phyloP scores from a whole-genome alignment of 2,888 invertebrate species.

The Liopterus haemorrhoidalis region DNA sequence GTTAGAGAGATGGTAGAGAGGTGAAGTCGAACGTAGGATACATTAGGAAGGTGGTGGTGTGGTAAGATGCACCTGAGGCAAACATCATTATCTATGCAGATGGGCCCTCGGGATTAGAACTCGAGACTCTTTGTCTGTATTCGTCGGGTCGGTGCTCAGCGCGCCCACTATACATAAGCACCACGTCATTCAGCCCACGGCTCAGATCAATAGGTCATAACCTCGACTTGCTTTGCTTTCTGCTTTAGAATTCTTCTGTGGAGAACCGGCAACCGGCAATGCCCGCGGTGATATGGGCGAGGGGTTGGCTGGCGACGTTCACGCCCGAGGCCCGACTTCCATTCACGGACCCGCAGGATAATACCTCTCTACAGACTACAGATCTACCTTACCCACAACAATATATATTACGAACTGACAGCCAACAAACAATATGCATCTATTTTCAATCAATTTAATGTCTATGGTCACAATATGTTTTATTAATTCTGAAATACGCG shows the following conservation, averaged over 20 bases:
- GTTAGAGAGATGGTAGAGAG: too few relatives aligned
- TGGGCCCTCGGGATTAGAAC: conserved; percentile 42
- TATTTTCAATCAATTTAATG: too few relatives aligned
- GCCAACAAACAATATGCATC: too few relatives aligned
- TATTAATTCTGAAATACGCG: too few relatives aligned
- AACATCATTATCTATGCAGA: conserved; percentile 45
- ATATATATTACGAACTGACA: too few relatives aligned
- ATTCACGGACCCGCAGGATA: too few relatives aligned
- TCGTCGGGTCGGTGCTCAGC: conserved; percentile 26
- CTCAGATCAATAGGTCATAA: conserved; percentile 40
- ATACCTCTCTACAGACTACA: too few relatives aligned
- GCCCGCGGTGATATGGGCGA: conserved; percentile 26
- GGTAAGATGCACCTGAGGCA: conserved; percentile 30
- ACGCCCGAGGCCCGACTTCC: too few relatives aligned
- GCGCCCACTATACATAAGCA: conserved; percentile 33
- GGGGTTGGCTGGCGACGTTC: too few relatives aligned
- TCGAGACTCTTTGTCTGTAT: conserved; percentile 40
- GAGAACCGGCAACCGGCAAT: conserved; percentile 32
- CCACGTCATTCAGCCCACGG: conserved; percentile 29
- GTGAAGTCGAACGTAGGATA: too few relatives aligned
- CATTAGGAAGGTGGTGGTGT: conserved; percentile 28
- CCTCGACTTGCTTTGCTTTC: conserved; percentile 29
- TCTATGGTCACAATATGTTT: too few relatives aligned
- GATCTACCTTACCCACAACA: too few relatives aligned
- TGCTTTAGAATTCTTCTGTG: conserved; percentile 37